phyloP scores from a whole-genome alignment of 2,888 invertebrate genomes.

The Pollenia angustigena region DNA sequence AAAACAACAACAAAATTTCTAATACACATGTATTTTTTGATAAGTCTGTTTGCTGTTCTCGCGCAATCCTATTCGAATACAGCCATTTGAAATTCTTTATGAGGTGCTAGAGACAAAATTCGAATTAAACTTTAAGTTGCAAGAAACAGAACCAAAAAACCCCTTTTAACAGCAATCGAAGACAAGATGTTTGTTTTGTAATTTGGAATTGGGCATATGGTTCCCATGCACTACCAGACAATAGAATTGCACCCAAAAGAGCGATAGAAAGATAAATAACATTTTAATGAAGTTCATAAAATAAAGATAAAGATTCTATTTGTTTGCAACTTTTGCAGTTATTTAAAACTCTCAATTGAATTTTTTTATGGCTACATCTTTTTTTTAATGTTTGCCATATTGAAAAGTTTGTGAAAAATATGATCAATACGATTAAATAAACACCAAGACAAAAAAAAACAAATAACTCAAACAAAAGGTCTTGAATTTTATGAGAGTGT shows the following conservation, averaged over 20 bases:
- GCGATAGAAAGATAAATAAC: conserved; percentile 13
- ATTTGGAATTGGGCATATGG: conserved; percentile 10
- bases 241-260: conserved; percentile 7
- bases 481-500: conserved; percentile 15
- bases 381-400: conserved; percentile 54
- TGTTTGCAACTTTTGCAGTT: conserved; percentile 10
- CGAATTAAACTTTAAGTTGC: neutral
- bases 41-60: neutral
- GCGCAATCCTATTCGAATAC: neutral
- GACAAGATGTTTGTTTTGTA: conserved; percentile 24
- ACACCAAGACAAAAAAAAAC: neutral
- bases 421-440: neutral
- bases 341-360: neutral
- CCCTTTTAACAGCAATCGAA: conserved; percentile 18
- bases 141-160: conserved; percentile 1
- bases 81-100: conserved; percentile 36
- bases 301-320: neutral
- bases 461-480: conserved; percentile 25
- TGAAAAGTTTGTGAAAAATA: conserved; percentile 42
- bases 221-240: neutral
- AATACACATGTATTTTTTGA: neutral
- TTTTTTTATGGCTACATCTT: conserved; percentile 12
- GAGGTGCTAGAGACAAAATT: conserved; percentile 52
- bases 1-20: neutral
- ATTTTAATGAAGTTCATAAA: conserved; percentile 37